These are phyloP conservation scores for cat (Felis catus) DNA, from an alignment of 2,113 vertebrate genomes.

Conservation along the genomic window DNA sequence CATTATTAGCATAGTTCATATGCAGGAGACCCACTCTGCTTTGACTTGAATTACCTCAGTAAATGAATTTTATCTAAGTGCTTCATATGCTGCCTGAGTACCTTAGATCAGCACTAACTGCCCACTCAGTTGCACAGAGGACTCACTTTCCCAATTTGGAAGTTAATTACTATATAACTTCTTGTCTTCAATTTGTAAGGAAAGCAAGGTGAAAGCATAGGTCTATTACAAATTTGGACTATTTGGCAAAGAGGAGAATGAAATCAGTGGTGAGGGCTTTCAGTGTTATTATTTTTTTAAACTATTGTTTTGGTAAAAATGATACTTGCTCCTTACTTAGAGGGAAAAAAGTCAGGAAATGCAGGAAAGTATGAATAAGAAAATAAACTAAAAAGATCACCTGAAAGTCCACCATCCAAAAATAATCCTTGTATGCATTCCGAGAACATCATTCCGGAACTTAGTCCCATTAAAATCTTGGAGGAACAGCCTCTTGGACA, in stretches of 20 bases:
- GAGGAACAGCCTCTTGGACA: background rate
- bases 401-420: constrained; percentile 52
- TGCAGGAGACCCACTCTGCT: background rate
- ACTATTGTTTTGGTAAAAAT: constrained; percentile 27
- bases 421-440: constrained; percentile 45
- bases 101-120: background rate
- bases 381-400: constrained; percentile 39
- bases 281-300: background rate
- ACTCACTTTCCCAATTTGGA: constrained; percentile 41
- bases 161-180: background rate
- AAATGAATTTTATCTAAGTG: background rate
- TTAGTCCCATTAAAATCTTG: background rate
- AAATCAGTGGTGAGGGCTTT: background rate
- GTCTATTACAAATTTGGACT: background rate
- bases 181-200: constrained; percentile 17
- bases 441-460: background rate
- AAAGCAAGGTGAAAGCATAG: background rate
- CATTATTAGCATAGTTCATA: background rate
- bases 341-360: constrained; percentile 6
- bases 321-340: background rate
- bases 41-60: constrained; percentile 41
- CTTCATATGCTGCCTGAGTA: background rate
- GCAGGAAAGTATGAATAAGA: constrained; percentile 25
- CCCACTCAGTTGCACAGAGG: background rate
- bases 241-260: background rate